Conservation (phyloP, 2,797 vertebrate genomes). For the Gallinago solitaria region DNA sequence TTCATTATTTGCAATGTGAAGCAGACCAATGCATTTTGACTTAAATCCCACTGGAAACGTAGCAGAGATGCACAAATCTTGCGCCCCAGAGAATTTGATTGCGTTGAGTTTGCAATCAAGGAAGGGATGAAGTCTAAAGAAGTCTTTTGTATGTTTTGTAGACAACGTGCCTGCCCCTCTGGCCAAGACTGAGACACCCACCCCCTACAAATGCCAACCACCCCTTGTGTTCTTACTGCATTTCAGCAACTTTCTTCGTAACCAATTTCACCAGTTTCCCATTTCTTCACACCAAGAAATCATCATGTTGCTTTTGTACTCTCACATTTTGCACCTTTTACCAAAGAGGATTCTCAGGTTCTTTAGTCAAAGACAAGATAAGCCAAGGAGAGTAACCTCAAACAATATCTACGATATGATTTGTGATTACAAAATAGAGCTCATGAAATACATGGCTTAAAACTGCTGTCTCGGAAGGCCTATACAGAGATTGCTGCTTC, state of each 20-base stretch:
- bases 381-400: neutral
- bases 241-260: neutral
- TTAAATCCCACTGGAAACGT: neutral
- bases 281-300: neutral
- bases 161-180: neutral
- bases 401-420: neutral
- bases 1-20: neutral
- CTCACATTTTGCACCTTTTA: neutral
- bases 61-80: neutral
- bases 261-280: neutral
- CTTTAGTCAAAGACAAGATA: neutral
- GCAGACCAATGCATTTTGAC: neutral
- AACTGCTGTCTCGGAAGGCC: neutral
- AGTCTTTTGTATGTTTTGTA: neutral
- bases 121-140: neutral
- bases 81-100: neutral
- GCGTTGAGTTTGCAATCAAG: neutral
- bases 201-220: neutral
- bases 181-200: neutral
- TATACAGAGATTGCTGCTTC: neutral
- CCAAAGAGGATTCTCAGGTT: neutral
- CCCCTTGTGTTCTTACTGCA: neutral
- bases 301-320: neutral
- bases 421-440: neutral
- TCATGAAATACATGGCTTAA: neutral